A percentile compares a stretch with the other conserved stretches of the same genome.
Conservation (phyloP, 2,113 vertebrate species). For the Mormoops blainvillei region DNA sequence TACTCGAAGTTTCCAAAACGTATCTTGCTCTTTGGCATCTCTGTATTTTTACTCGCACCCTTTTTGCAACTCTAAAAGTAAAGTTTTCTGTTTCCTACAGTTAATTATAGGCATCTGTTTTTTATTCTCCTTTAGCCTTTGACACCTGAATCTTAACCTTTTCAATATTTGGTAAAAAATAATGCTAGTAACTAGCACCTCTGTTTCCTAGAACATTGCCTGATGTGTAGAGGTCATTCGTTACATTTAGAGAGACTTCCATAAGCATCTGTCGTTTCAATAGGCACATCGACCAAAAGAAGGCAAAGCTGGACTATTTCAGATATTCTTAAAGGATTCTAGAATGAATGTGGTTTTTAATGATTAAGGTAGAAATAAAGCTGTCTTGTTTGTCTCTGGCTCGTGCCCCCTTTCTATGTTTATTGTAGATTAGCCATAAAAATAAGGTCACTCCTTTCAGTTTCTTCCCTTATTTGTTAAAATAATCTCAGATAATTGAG, state of each 20-base stretch:
- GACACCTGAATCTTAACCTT: neutral
- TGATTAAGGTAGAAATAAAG: neutral
- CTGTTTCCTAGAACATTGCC: neutral
- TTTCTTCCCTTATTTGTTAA: neutral
- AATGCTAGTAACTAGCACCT: neutral
- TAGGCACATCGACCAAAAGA: neutral
- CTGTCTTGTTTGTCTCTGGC: neutral
- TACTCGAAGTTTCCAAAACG: neutral
- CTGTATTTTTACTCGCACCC: neutral
- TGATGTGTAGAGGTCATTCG: neutral
- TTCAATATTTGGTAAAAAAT: neutral
- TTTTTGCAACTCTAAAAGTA: neutral
- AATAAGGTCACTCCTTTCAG: neutral
- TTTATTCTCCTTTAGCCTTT: neutral
- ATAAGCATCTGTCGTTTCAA: neutral
- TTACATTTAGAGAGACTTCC: neutral
- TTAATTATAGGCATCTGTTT: neutral
- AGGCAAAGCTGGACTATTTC: neutral
- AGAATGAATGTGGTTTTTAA: neutral
- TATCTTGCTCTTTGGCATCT: neutral
- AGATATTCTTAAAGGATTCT: neutral
- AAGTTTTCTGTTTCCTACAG: neutral
- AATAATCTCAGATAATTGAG: neutral
- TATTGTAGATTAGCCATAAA: neutral
- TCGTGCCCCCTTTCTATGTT: neutral